A percentile compares a stretch with the other conserved stretches of the same genome.
phyloP scores from a whole-genome alignment of 2,797 vertebrate species.

The Enteromius trimaculatus region DNA sequence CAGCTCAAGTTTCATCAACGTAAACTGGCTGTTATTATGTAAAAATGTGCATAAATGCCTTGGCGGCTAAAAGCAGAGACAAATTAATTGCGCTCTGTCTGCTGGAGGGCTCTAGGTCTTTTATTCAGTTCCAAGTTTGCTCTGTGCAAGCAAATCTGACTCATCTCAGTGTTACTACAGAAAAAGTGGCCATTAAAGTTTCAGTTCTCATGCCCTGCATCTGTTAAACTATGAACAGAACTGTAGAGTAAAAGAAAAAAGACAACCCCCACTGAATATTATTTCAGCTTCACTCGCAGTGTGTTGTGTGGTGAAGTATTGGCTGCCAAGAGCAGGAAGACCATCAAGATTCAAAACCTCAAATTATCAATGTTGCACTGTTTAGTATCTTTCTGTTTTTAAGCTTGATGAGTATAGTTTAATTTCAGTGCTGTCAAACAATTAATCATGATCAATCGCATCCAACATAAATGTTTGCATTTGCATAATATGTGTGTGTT shows the following conservation, averaged over 20 bases:
- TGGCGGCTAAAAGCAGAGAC: slow-evolving; percentile 8
- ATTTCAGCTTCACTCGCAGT: background rate
- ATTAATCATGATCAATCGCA: no score
- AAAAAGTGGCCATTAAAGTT: background rate
- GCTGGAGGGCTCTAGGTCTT: background rate
- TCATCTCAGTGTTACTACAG: background rate
- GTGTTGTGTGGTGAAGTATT: background rate
- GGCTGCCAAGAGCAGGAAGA: background rate
- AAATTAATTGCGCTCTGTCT: background rate
- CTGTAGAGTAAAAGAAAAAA: background rate
- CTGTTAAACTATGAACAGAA: background rate
- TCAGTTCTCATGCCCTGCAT: background rate
- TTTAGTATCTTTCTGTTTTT: background rate
- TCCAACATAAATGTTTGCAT: no score
- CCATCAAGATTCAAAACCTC: background rate
- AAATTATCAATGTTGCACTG: background rate
- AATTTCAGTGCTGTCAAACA: no score
- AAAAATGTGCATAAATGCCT: background rate
- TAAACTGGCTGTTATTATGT: background rate
- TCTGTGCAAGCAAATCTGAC: background rate
- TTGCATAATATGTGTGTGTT: no score
- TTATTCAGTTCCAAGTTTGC: background rate
- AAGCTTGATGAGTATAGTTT: background rate
- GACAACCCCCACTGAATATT: no score
- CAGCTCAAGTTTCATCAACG: background rate